Percentiles rank a stretch among this genome's conserved stretches.
Conservation (phyloP, 2,888 invertebrate genomes). For the Epirrita christyi region DNA sequence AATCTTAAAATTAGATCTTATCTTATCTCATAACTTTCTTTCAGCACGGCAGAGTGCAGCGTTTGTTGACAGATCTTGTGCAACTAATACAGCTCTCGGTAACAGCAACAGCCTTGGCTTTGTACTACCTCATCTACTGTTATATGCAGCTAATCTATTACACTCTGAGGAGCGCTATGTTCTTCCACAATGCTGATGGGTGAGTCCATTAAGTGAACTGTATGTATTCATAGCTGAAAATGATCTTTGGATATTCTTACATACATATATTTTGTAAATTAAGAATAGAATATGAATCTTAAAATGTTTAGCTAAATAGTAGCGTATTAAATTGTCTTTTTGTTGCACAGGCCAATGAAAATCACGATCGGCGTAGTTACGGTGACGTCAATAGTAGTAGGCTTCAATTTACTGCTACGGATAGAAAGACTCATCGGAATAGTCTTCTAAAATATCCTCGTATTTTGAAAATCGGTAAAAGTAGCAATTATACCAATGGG, state of each 20-base stretch:
- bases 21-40: slow-evolving; percentile 5
- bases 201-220: slow-evolving; percentile 43
- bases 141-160: slow-evolving; percentile 77
- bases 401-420: slow-evolving; percentile 62
- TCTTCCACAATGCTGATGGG: slow-evolving; percentile 77
- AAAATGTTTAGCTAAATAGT: no score
- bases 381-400: slow-evolving; percentile 66
- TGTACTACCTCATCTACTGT: slow-evolving; percentile 75
- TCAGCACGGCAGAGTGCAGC: slow-evolving; percentile 22
- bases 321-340: neutral
- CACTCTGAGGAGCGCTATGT: slow-evolving; percentile 64
- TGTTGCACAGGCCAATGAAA: slow-evolving; percentile 68
- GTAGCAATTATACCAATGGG: neutral
- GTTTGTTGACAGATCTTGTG: slow-evolving; percentile 35
- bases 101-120: slow-evolving; percentile 66
- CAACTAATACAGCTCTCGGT: slow-evolving; percentile 67
- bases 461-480: neutral
- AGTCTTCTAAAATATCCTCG: neutral
- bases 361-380: slow-evolving; percentile 72
- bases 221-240: neutral
- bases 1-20: no score
- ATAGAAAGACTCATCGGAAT: slow-evolving; percentile 58
- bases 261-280: neutral
- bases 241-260: neutral
- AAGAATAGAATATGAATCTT: no score